Evolutionary conservation across 2,888 invertebrate species (phyloP), one percentile per base, ranked within the genome.

Genomic region (Lottia gigantea): DNA sequence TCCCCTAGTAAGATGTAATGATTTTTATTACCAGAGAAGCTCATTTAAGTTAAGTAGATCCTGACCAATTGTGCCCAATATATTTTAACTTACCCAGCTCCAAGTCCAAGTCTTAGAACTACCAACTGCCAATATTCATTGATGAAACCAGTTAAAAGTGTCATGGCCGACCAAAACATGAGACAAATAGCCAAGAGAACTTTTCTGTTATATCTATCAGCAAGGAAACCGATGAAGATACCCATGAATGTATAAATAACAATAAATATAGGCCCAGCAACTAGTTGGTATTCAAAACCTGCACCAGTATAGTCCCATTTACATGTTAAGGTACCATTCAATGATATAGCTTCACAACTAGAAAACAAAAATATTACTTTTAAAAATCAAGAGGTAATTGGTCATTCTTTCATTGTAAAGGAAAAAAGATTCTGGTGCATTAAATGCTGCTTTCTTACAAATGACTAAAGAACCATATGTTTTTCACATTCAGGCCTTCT

Each of bases 241-340:
- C 96, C 96, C 47, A 94, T 93, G 65, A 97, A 91, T 0, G 96
- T 96, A 89, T 95, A 97, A 47, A 96, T 93, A 1, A 95, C 93
- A 87, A 97, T 96, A 90, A 95, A 97, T 77, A 95, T 94, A 0
- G 97, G 96, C 0, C 97, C 97, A 0, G 96, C 96, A 74, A 97
- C 89, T 75, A 96, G 92, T 90, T 97, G 96, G 89, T 97, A 97
- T 86, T 95, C 95, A 74, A 95, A 91, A 15, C 96, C 97, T 69
- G 96, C 91, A 0, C 97, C 97, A 85, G 95, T 96, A 91, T 95
- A 95, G 85, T 93, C 94, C 96, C 96, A 97, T 85, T 95, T 94
- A 89, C 97, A 97, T 87, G 94, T 94, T 8, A 90, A 85, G 0
- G 92, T 92, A 0, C 93, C 95, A 64, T 76, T 72, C 0, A 73